A percentile compares a stretch with the other conserved stretches of the same genome.
These are phyloP conservation scores for Aphelinus certus DNA, from an alignment of 1,140 invertebrate genomes.

Conservation along the genomic window DNA sequence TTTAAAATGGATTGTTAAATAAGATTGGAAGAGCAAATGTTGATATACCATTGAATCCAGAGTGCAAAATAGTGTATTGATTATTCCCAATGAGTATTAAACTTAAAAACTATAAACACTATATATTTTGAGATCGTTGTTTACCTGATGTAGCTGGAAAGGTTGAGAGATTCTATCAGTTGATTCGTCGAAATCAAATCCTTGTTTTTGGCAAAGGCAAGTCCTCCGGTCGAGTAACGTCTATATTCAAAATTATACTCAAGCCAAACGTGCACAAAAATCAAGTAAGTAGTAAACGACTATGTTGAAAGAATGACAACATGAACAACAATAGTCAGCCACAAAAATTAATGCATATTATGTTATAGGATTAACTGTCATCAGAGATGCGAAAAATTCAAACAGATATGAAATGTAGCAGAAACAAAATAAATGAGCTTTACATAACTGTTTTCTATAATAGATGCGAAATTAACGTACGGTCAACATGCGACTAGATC, in stretches of 20 bases:
- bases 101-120: no score
- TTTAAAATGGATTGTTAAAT: no score
- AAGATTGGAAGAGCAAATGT: no score
- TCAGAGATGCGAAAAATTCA: constrained; percentile 15
- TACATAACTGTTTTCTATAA: not conserved
- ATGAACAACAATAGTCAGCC: constrained; percentile 32
- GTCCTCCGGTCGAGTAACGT: constrained; percentile 60
- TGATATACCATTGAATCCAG: no score
- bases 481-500: constrained; percentile 22
- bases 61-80: no score
- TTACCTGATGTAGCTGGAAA: constrained; percentile 62
- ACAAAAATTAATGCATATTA: constrained; percentile 27
- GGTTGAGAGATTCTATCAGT: constrained; percentile 61
- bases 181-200: constrained; percentile 59
- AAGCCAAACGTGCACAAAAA: constrained; percentile 42
- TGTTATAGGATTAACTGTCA: constrained; percentile 1
- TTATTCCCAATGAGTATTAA: no score
- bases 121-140: constrained; percentile 1
- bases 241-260: constrained; percentile 50
- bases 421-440: not conserved
- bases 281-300: constrained; percentile 34
- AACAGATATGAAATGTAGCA: not conserved
- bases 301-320: constrained; percentile 16
- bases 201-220: constrained; percentile 62
- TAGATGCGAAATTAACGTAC: constrained; percentile 11